These are phyloP conservation scores for Agrochola litura DNA, from an alignment of 2,888 invertebrate genomes.

Conservation along the genomic window DNA sequence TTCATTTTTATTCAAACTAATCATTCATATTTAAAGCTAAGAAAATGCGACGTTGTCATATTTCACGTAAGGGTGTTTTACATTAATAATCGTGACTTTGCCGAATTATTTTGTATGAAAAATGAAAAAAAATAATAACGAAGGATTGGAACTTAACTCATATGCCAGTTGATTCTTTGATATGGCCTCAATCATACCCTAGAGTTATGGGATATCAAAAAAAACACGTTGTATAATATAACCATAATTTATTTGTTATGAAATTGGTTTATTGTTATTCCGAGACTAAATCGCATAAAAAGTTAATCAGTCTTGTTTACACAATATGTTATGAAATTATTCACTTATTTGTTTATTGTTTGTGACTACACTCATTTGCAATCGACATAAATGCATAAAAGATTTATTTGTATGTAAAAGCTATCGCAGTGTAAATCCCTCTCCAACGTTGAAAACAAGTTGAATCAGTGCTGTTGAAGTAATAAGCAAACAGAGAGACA, in stretches of 20 bases:
- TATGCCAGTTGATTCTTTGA: no score
- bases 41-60: no score
- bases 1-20: no score
- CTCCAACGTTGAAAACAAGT: background rate
- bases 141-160: no score
- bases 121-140: no score
- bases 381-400: background rate
- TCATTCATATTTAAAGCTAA: no score
- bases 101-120: no score
- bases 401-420: background rate
- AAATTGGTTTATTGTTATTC: background rate
- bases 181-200: no score
- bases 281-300: background rate
- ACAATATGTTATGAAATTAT: background rate
- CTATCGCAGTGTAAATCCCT: background rate
- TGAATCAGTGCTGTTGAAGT: background rate
- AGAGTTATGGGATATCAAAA: no score
- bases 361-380: background rate
- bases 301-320: background rate
- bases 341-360: background rate
- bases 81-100: no score
- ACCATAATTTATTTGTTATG: background rate
- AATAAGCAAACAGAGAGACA: constrained; percentile 8
- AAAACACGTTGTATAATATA: no score
- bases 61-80: no score